Conservation (phyloP, 2,797 vertebrate species). For the Echiichthys vipera region DNA sequence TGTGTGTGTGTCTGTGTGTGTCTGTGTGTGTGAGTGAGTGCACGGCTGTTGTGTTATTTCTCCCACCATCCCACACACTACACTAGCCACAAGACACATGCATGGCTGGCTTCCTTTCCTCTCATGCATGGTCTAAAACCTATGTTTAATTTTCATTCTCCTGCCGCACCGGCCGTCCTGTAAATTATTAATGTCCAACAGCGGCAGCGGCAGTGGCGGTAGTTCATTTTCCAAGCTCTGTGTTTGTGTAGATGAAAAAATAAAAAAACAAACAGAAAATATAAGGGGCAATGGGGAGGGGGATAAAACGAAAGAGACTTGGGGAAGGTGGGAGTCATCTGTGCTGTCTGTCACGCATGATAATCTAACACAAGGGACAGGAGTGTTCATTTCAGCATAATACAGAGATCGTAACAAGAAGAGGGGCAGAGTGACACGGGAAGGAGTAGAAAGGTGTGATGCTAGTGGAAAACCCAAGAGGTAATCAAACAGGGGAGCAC, state of each 20-base stretch:
- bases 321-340: conserved; percentile 19
- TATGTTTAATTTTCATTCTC: conserved; percentile 80
- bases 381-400: conserved; percentile 31
- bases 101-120: conserved; percentile 50
- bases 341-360: conserved; percentile 45
- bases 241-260: conserved; percentile 55
- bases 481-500: conserved; percentile 38
- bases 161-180: conserved; percentile 59
- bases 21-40: conserved; percentile 2
- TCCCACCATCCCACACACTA: conserved; percentile 10
- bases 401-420: background rate
- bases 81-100: conserved; percentile 36
- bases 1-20: conserved; percentile 8
- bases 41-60: conserved; percentile 17
- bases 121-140: conserved; percentile 61
- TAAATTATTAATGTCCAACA: conserved; percentile 79
- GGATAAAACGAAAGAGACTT: conserved; percentile 32
- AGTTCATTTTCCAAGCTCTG: conserved; percentile 61
- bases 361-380: conserved; percentile 39
- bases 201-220: conserved; percentile 37
- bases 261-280: conserved; percentile 38
- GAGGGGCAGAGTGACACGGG: background rate
- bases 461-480: conserved; percentile 23
- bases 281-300: background rate
- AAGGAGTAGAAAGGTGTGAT: background rate